These are phyloP conservation scores for Heterodera carotae DNA, from an alignment of 1,140 invertebrate species.

Conservation along the genomic window DNA sequence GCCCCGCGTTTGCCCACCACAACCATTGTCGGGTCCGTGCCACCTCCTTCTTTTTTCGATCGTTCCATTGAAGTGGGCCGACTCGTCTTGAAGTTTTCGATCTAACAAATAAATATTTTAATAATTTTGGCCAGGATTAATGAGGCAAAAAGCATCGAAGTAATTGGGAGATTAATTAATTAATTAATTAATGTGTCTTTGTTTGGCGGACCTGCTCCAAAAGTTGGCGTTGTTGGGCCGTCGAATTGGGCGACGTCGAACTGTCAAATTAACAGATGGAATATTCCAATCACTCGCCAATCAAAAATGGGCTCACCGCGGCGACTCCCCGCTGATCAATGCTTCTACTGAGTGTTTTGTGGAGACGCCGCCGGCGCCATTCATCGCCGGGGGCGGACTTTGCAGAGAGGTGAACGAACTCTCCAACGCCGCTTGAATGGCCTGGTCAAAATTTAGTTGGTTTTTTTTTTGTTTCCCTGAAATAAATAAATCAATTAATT, in stretches of 20 bases:
- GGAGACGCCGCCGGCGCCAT: not conserved
- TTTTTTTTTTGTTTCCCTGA: too few species aligned
- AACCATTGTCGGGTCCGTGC: not conserved
- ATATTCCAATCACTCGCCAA: not conserved
- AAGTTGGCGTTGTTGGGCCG: conserved; percentile 6
- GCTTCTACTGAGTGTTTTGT: not conserved
- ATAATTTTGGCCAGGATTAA: too few species aligned
- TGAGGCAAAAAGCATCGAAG: too few species aligned
- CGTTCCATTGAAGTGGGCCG: conserved; percentile 9
- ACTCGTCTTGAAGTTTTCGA: conserved; percentile 15
- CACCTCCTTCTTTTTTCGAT: not conserved
- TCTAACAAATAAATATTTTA: conserved; percentile 2
- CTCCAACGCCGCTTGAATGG: conserved; percentile 15
- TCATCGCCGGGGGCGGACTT: conserved; percentile 8
- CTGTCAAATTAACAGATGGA: not conserved
- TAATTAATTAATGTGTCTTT: too few species aligned
- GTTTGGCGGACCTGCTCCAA: conserved; percentile 1
- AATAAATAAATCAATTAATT: not conserved
- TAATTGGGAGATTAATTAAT: too few species aligned
- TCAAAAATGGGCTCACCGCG: conserved; percentile 12
- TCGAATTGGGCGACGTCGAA: not conserved
- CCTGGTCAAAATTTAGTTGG: not conserved
- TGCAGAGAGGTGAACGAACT: conserved; percentile 11
- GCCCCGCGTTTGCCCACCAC: not conserved
- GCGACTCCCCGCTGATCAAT: conserved; percentile 10